Percentiles rank a stretch among this genome's conserved stretches.
phyloP scores from a whole-genome alignment of 2,888 invertebrate species.

The Baccha elongata region DNA sequence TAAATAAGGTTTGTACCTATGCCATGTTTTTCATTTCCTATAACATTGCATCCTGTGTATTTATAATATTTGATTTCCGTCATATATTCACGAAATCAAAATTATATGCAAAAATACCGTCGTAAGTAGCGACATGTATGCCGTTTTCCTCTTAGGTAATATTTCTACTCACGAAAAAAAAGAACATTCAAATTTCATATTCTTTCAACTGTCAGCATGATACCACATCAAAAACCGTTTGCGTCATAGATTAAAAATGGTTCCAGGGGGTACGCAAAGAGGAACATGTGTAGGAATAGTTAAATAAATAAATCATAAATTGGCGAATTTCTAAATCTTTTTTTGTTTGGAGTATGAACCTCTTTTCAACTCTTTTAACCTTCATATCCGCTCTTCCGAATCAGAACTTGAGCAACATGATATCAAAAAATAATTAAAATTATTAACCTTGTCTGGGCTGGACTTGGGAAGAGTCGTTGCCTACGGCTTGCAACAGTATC shows the following conservation, averaged over 20 bases:
- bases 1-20: conserved; percentile 27
- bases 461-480: conserved; percentile 44
- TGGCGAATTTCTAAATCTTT: conserved; percentile 12
- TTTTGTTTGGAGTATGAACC: neutral
- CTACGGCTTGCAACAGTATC: conserved; percentile 54
- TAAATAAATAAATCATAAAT: conserved; percentile 3
- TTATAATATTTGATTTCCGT: conserved; percentile 13
- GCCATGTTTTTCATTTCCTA: conserved; percentile 32
- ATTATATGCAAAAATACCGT: conserved; percentile 29
- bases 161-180: conserved; percentile 3
- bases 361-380: conserved; percentile 12
- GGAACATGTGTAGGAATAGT: conserved; percentile 1
- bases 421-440: conserved; percentile 56
- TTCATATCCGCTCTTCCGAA: conserved; percentile 10
- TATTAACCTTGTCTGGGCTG: conserved; percentile 68
- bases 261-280: conserved; percentile 13
- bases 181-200: conserved; percentile 46
- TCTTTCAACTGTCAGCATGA: conserved; percentile 50
- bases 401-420: conserved; percentile 45
- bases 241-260: neutral
- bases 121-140: neutral
- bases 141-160: conserved; percentile 17
- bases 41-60: conserved; percentile 23
- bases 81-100: conserved; percentile 25
- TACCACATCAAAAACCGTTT: conserved; percentile 57